A percentile compares a stretch with the other conserved stretches of the same genome.
These are phyloP conservation scores for Tetragonisca angustula DNA, from an alignment of 2,888 invertebrate species.

Conservation along the genomic window DNA sequence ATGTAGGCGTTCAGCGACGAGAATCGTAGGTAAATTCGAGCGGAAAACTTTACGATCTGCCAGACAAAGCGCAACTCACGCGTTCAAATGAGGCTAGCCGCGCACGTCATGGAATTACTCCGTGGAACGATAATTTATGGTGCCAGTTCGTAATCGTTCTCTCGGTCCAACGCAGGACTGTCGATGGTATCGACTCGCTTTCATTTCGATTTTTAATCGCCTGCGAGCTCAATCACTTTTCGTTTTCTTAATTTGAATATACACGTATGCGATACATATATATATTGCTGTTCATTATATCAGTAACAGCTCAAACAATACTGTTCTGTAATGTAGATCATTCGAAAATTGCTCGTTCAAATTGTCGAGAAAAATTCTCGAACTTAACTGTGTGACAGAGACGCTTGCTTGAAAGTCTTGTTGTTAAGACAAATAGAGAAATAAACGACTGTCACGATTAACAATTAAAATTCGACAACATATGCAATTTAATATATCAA, in stretches of 20 bases:
- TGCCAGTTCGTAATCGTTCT: constrained; percentile 7
- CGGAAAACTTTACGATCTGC: constrained; percentile 47
- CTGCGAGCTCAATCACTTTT: neutral
- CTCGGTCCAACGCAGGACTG: neutral
- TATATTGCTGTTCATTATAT: too few relatives aligned
- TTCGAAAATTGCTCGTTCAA: too few relatives aligned
- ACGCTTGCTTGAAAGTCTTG: too few relatives aligned
- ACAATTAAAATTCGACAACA: too few relatives aligned
- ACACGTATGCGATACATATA: too few relatives aligned
- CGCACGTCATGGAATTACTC: constrained; percentile 19
- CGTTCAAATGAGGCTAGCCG: constrained; percentile 44
- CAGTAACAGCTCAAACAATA: too few relatives aligned
- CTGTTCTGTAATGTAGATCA: too few relatives aligned
- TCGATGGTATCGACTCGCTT: neutral
- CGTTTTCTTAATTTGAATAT: neutral
- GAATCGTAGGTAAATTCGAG: constrained; percentile 46
- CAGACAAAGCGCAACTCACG: constrained; percentile 48
- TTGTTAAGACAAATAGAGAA: too few relatives aligned
- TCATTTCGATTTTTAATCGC: neutral
- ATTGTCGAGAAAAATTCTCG: too few relatives aligned
- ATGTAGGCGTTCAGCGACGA: constrained; percentile 27
- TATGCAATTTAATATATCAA: too few relatives aligned
- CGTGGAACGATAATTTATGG: constrained; percentile 37
- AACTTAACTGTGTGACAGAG: too few relatives aligned
- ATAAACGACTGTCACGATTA: too few relatives aligned